Evolutionary conservation across 2,797 vertebrate species (phyloP).

Genomic region (Hirundo rustica): DNA sequence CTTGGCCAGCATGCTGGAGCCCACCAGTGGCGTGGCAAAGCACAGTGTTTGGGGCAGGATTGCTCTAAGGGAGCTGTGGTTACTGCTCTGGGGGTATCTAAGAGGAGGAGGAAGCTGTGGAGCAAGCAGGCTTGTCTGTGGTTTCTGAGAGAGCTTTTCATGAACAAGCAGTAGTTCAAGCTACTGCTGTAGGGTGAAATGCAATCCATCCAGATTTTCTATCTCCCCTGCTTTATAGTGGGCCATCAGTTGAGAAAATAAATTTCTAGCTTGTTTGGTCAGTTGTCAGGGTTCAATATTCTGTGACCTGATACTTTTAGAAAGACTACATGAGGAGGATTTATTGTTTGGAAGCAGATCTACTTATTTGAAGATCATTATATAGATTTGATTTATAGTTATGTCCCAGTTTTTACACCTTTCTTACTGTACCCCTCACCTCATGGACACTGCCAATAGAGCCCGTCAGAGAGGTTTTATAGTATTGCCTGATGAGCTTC

Average conservation of each 20-base stretch:
- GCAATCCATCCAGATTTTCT: neutral
- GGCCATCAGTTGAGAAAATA: neutral
- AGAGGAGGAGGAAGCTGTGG: neutral
- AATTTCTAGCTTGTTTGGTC: neutral
- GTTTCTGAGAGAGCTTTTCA: neutral
- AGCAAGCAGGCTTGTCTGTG: neutral
- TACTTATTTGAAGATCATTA: neutral
- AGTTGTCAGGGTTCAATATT: neutral
- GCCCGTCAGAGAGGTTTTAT: neutral
- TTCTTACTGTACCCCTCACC: neutral
- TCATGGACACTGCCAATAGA: neutral
- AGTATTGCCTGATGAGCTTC: neutral
- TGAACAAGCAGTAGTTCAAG: neutral
- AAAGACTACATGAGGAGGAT: neutral
- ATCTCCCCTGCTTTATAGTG: neutral
- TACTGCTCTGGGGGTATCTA: too few relatives aligned
- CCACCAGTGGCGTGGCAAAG: neutral
- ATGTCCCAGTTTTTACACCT: neutral
- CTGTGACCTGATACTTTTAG: neutral
- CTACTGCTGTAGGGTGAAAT: neutral
- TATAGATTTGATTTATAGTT: neutral
- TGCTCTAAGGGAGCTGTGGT: neutral
- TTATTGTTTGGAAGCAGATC: neutral
- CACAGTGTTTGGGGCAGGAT: neutral
- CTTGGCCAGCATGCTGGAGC: neutral